Conservation (phyloP, 2,888 invertebrate species). For the Tipula vernalis region DNA sequence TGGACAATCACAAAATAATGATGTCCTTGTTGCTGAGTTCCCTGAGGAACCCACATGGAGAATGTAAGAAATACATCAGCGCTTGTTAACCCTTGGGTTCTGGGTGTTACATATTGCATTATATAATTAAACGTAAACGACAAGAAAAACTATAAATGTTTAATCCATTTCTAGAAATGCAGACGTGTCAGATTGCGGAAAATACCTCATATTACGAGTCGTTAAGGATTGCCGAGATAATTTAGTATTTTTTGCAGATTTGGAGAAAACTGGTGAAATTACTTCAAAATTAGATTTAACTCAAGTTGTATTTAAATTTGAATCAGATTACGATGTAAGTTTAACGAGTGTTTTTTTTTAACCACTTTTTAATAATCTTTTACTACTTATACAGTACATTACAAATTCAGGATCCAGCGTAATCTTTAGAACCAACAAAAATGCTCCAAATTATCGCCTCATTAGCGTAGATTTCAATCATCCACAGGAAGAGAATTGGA, state of each 20-base stretch:
- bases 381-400: conserved; percentile 54
- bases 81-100: too few species aligned
- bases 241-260: conserved; percentile 71
- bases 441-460: conserved; percentile 84
- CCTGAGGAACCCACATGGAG: conserved; percentile 85
- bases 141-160: neutral
- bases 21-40: conserved; percentile 79
- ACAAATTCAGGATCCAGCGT: conserved; percentile 74
- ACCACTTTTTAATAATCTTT: neutral
- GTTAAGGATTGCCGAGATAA: conserved; percentile 87
- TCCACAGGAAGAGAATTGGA: conserved; percentile 66
- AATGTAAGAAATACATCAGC: conserved; percentile 44
- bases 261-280: conserved; percentile 51
- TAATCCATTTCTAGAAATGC: conserved; percentile 49
- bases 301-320: conserved; percentile 76
- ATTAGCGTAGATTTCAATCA: conserved; percentile 69
- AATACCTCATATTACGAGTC: conserved; percentile 72
- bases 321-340: conserved; percentile 83
- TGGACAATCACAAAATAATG: conserved; percentile 73
- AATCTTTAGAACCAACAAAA: conserved; percentile 83
- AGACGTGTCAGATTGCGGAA: conserved; percentile 81
- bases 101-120: too few species aligned
- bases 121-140: neutral
- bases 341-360: neutral
- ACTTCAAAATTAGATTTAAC: conserved; percentile 52